Evolutionary conservation across 2,113 vertebrate species (phyloP), one percentile per base, ranked within the genome.

Genomic region (Gambusia affinis): DNA sequence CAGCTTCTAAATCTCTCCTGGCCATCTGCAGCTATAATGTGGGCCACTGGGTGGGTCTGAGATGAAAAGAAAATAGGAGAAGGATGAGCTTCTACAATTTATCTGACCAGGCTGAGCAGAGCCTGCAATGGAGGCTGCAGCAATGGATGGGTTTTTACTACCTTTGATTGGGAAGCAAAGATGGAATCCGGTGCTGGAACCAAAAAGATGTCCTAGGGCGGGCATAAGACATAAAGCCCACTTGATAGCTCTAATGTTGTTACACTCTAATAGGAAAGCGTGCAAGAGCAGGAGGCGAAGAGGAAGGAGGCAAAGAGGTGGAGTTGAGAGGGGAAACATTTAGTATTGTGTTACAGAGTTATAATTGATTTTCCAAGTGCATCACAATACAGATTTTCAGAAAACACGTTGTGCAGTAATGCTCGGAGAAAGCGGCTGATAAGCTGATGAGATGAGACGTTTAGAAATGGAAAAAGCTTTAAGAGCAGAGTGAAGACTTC

Each of bases 321-420:
- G 72, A 68, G 72, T 80, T 75, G 75, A 78, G 67, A 65, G 88
- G 75, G 87, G 73, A 87, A 86, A 84, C 81, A 79, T 73, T 76
- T 39, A 6, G 79, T 75, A 85, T 92, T 84, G 74, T 81, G 76
- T 90, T 91, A 83, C 88, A 76, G 76, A 77, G 81, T 80, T 68
- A 78, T 92, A 91, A 93, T 93, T 90, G 91, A 92, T 92, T 92
- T 92, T 92, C 90, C 82, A 73, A 92, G 90, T 90, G 82, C 87
- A 88, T 90, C 84, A 87, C 83, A 84, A 85, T 60, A 67, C 73
- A 85, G 83, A 73, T 86, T 90, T 91, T 84, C 74, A 79, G 60
- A 71, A 85, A 81, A 88, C 85, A 86, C 63, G 80, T 84, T 82
- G 73, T 51, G 73, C 74, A 35, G 72, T 88, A 82, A 84, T 80